Conservation (phyloP, 2,888 invertebrate genomes). For the Steinernema carpocapsae region DNA sequence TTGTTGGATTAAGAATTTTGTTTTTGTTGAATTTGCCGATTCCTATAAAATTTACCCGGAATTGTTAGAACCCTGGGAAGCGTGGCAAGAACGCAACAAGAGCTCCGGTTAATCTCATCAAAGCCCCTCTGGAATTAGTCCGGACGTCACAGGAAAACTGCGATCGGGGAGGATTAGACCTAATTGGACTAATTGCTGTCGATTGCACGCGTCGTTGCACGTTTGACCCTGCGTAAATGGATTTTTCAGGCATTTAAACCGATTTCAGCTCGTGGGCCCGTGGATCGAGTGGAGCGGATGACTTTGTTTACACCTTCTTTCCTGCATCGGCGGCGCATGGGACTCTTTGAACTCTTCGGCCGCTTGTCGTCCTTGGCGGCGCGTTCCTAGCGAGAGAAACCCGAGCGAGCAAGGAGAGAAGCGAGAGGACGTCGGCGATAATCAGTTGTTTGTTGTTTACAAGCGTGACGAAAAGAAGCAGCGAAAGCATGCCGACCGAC, state of each 20-base stretch:
- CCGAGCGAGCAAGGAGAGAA: not conserved
- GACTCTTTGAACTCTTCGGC: constrained; percentile 26
- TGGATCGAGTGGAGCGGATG: not conserved
- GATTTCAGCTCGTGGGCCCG: too few relatives aligned
- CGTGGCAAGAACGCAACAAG: not conserved
- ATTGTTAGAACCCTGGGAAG: not conserved
- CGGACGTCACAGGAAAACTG: not conserved
- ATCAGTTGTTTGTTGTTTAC: constrained; percentile 32
- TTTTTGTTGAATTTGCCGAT: not conserved
- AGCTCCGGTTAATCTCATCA: not conserved
- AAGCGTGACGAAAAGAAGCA: not conserved
- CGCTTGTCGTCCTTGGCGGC: not conserved
- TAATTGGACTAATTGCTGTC: constrained; percentile 28
- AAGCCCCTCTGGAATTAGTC: constrained; percentile 2
- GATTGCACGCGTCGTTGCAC: constrained; percentile 17
- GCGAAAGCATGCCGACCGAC: not conserved
- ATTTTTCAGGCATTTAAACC: not conserved
- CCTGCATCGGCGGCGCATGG: not conserved
- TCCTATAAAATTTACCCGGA: constrained; percentile 13
- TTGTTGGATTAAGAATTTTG: constrained; percentile 15
- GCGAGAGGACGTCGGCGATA: not conserved
- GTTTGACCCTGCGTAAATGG: constrained; percentile 21
- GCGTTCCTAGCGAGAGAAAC: not conserved
- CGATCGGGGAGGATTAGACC: not conserved
- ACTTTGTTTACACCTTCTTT: constrained; percentile 25